phyloP scores from a whole-genome alignment of 2,113 vertebrate genomes.

The Vulpes ferrilata region DNA sequence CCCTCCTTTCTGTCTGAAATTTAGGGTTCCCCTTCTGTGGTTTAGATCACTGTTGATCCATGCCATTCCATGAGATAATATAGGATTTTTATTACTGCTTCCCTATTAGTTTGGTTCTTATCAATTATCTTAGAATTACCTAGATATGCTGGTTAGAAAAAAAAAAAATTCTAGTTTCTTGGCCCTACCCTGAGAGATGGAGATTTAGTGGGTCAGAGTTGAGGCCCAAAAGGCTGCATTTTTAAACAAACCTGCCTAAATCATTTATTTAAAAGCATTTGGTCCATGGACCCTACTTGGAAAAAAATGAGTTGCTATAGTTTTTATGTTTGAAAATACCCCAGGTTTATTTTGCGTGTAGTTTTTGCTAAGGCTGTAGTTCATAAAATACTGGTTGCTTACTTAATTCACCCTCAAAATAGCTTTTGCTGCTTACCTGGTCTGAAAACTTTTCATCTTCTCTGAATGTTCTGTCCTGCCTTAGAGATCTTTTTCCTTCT shows the following conservation, averaged over 20 bases:
- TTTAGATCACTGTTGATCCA: not conserved
- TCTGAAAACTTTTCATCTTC: not conserved
- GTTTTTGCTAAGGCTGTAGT: not conserved
- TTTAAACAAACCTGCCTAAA: not conserved
- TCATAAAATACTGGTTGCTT: not conserved
- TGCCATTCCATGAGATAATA: not conserved
- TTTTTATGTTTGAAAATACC: not conserved
- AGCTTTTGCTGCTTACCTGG: not conserved
- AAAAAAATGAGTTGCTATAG: not conserved
- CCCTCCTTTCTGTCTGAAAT: not conserved
- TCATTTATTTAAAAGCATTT: not conserved
- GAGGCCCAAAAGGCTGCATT: not conserved
- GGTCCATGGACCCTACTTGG: not conserved
- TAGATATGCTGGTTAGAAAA: slow-evolving; percentile 10
- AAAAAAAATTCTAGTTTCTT: not conserved
- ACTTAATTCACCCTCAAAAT: not conserved
- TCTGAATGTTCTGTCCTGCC: not conserved
- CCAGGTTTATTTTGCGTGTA: not conserved
- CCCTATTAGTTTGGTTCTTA: not conserved
- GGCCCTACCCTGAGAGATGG: not conserved
- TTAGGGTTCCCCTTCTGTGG: not conserved
- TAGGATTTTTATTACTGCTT: not conserved
- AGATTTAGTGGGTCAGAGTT: not conserved
- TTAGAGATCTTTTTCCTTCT: not conserved
- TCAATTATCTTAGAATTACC: not conserved